phyloP scores from a whole-genome alignment of 2,888 invertebrate species.

The Aphidius colemani region DNA sequence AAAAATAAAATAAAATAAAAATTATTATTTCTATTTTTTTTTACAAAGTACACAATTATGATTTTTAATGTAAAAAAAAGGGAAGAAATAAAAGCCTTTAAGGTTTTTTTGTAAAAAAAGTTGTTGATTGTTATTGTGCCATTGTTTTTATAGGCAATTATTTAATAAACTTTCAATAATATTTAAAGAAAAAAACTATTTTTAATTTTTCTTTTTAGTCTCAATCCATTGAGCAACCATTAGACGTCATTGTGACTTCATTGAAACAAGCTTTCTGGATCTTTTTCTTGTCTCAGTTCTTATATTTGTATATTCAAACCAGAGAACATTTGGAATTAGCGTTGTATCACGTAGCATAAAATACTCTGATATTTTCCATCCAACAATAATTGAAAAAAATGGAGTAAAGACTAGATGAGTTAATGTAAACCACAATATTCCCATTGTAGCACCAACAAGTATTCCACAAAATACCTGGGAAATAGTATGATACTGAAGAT shows the following conservation, averaged over 20 bases:
- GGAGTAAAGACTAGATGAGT: slow-evolving; percentile 83
- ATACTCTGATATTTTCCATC: slow-evolving; percentile 84
- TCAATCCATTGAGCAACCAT: slow-evolving; percentile 58
- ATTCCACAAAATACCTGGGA: slow-evolving; percentile 82
- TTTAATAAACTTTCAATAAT: too few species aligned
- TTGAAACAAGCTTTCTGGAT: slow-evolving; percentile 77
- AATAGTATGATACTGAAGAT: slow-evolving; percentile 84
- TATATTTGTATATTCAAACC: slow-evolving; percentile 91
- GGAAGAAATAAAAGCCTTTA: too few species aligned
- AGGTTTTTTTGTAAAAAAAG: too few species aligned
- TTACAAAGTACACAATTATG: too few species aligned
- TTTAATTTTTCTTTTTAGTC: slow-evolving; percentile 40
- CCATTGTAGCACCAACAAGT: slow-evolving; percentile 74
- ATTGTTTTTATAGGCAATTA: too few species aligned
- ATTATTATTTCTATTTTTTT: too few species aligned
- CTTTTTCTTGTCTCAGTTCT: slow-evolving; percentile 81
- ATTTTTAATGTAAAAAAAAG: too few species aligned
- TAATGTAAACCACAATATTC: slow-evolving; percentile 79
- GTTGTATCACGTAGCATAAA: slow-evolving; percentile 86
- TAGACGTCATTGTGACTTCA: slow-evolving; percentile 83
- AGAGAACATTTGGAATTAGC: slow-evolving; percentile 87
- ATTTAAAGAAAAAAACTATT: slow-evolving; percentile 13
- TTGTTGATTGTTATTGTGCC: too few species aligned
- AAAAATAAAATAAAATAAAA: too few species aligned
- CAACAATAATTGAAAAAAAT: slow-evolving; percentile 81